Conservation (phyloP, 2,888 invertebrate species). For the Orchestes rusci region DNA sequence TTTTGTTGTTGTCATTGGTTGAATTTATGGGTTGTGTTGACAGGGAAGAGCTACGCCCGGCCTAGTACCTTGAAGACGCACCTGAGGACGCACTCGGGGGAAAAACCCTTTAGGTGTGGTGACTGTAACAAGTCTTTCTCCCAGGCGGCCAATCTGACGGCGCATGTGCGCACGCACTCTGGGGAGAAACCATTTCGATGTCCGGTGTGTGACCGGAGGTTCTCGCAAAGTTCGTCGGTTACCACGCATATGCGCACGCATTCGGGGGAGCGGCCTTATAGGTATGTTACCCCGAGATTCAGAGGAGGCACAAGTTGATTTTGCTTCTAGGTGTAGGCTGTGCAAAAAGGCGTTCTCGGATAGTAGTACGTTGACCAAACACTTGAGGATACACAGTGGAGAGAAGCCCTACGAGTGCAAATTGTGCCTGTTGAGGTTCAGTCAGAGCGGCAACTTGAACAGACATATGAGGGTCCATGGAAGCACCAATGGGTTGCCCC, state of each 20-base stretch:
- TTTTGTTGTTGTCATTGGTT: background rate
- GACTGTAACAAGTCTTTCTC: slow-evolving; percentile 96
- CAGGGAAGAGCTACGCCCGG: slow-evolving; percentile 81
- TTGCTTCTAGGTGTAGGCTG: slow-evolving; percentile 59
- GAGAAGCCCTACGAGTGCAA: slow-evolving; percentile 99
- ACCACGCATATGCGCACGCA: slow-evolving; percentile 99
- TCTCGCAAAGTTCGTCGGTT: slow-evolving; percentile 92
- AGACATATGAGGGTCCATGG: slow-evolving; percentile 98
- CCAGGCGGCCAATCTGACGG: slow-evolving; percentile 97
- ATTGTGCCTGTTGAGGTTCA: slow-evolving; percentile 89
- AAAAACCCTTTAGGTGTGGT: slow-evolving; percentile 84
- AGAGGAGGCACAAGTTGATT: background rate
- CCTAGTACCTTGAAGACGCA: slow-evolving; percentile 97
- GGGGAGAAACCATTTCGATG: slow-evolving; percentile 98
- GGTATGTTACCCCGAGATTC: slow-evolving; percentile 31
- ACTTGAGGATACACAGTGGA: slow-evolving; percentile 83
- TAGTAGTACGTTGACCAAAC: slow-evolving; percentile 96
- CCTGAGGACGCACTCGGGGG: slow-evolving; percentile 91
- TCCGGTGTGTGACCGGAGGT: slow-evolving; percentile 92
- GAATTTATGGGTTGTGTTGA: no score
- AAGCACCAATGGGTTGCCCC: slow-evolving; percentile 42
- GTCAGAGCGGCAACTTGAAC: slow-evolving; percentile 97
- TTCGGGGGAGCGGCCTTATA: slow-evolving; percentile 96
- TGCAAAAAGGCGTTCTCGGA: slow-evolving; percentile 99
- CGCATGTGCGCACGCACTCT: slow-evolving; percentile 91